Base-by-base conservation (phyloP, 2,113 vertebrate genomes). In the Rana temporaria region DNA sequence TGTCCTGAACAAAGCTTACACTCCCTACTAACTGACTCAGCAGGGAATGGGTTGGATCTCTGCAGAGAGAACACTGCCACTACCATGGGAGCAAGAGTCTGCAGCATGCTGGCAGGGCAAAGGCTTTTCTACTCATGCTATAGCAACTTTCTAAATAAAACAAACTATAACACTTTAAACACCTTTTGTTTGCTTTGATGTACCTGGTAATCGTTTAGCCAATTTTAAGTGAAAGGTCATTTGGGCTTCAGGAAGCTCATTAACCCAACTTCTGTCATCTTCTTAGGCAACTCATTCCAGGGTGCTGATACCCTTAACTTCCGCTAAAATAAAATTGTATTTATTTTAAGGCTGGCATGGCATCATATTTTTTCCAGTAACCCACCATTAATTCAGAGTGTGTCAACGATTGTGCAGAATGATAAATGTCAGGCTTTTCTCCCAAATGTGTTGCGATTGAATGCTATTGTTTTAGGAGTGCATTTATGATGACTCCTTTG, bases 371-470 rank as follows among this genome's bases (percentile, higher is more conserved):
- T 52, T 20, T 70, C 55, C 78, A 69, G 42, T 66, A 66, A 78
- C 48, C 75, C 74, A 14, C 17, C 24, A 77, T 77, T 64, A 53
- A 22, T 77, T 38, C 74, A 26, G n/a, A 30, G 75, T 20, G 22
- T 78, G 62, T 66, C 48, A 78, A 19, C 5, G 55, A 69, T 34
- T 69, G 78, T 69, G n/a, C 32, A 57, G 78, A 70, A 20, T 69
- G 78, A 79, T 69, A 38, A 79, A 79, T 79, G 78, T 57, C 78
- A 79, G 65, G 20, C 55, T 59, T 57, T 79, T 69, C 24, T 57
- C 19, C 30, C 22, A 73, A 26, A 22, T 73, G 77, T 18, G 53
- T 79, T 69, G 65, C 22, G 52, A 57, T 59, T 15, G 30, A 69
- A 79, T 42, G 32, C 20, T 70, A 79, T 69, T 79, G 78, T 79